Evolutionary conservation across 1,140 invertebrate genomes (phyloP), one percentile per base, ranked within the genome.

Genomic region (Bombus balteatus): DNA sequence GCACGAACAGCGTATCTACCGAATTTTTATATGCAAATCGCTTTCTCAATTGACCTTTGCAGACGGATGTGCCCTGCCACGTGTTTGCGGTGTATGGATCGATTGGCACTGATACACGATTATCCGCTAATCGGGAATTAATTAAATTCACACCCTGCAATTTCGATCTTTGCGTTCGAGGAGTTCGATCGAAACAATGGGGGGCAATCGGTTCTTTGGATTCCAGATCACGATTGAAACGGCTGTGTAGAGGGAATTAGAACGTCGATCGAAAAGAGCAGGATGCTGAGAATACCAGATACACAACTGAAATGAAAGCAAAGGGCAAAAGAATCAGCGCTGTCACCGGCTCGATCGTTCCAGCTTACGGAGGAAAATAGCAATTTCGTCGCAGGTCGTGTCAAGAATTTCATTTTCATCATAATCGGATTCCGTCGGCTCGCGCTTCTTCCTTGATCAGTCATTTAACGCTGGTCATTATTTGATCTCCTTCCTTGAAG

Each of bases 11-110:
- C 34, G 8, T 25, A 53, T 53, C 5, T 15, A 39, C 57, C 37
- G 65, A 81, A 71, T 89, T 89, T 85, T 68, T 78, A 10, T 18
- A 79, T 81, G 78, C 83, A 89, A 89, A 88, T 82, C 47, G 47
- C 41, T n/a, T 13, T 13, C 15, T 32, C 37, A 43, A 68, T 71
- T 89, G 87, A 89, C 88, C 87, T 88, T 88, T 66, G 32, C 41
- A 32, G 59, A 62, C 47, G 59, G 53, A 32, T 37, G 37, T 25
- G 34, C 15, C 25, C 8, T 62, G 74, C 10, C 70, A 68, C 68
- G 41, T 68, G 70, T 80, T 85, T 80, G 76, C 76, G 68, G 83
- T 80, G n/a, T 79, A 80, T 85, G 39, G 68, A 85, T 85, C 76
- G 76, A 8, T 37, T 28, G 66, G 5, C 68, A 62, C 53, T 53